Percentiles rank a stretch among this genome's conserved stretches.
Conservation (phyloP, 2,113 vertebrate species). For the Datnioides undecimradiatus region DNA sequence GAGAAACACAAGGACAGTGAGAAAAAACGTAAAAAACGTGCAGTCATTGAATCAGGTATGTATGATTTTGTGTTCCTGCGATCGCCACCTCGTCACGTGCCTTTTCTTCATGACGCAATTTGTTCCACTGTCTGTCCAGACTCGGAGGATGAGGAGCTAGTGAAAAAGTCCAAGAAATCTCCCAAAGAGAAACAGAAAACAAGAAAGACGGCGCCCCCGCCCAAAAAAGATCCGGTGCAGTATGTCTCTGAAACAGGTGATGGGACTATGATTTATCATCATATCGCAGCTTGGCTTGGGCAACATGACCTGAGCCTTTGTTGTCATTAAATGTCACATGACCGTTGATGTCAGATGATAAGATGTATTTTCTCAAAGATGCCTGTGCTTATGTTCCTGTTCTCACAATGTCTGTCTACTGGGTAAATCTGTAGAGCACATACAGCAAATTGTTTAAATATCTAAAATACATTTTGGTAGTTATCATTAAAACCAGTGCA, state of each 20-base stretch:
- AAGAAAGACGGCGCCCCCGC: conserved; percentile 65
- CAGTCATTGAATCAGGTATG: conserved; percentile 89
- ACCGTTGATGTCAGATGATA: too few species aligned
- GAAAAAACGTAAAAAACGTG: conserved; percentile 88
- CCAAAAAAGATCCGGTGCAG: conserved; percentile 89
- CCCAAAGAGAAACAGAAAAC: conserved; percentile 72
- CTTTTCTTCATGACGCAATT: not conserved
- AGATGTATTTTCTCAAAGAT: too few species aligned
- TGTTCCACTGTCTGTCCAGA: conserved; percentile 44
- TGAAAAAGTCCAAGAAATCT: conserved; percentile 85
- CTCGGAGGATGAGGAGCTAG: conserved; percentile 87
- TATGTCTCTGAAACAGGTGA: conserved; percentile 97
- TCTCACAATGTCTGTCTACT: too few species aligned
- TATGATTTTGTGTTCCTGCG: not conserved
- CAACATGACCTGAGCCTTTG: too few species aligned
- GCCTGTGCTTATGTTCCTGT: too few species aligned
- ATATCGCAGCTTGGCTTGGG: too few species aligned
- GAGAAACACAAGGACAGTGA: conserved; percentile 62
- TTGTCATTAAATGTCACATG: too few species aligned
- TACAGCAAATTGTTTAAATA: not conserved
- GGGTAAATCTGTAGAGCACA: not conserved
- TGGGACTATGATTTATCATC: not conserved
- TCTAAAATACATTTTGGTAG: not conserved
- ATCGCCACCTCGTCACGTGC: not conserved
- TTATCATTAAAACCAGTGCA: not conserved